These are phyloP conservation scores for Mycetomoellerius zeteki DNA, from an alignment of 1,140 invertebrate species.

Conservation along the genomic window DNA sequence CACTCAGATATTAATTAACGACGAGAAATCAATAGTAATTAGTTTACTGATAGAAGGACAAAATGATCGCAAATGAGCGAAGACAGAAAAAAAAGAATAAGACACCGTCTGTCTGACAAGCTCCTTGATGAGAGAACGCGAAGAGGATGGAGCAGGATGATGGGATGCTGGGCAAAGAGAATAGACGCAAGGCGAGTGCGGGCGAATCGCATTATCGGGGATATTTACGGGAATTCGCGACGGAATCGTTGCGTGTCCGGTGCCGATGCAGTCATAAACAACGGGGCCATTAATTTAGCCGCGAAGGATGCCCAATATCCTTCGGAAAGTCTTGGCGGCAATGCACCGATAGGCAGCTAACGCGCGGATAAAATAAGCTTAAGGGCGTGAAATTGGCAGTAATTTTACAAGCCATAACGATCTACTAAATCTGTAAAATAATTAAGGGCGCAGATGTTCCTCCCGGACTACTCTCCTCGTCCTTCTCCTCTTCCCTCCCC, in stretches of 20 bases:
- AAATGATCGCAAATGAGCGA: not conserved
- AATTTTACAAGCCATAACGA: slow-evolving; percentile 88
- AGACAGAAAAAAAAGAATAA: not conserved
- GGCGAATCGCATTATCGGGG: slow-evolving; percentile 74
- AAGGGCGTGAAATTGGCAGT: slow-evolving; percentile 87
- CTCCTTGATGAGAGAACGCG: not conserved
- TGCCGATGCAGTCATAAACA: slow-evolving; percentile 83
- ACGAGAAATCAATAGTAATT: slow-evolving; percentile 48
- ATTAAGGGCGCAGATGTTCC: slow-evolving; percentile 87
- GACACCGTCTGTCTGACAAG: slow-evolving; percentile 17
- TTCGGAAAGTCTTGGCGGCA: slow-evolving; percentile 75
- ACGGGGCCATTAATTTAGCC: slow-evolving; percentile 85
- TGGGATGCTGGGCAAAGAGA: not conserved
- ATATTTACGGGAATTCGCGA: slow-evolving; percentile 83
- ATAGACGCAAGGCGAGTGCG: not conserved
- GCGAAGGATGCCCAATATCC: slow-evolving; percentile 85
- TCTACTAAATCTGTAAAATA: slow-evolving; percentile 88
- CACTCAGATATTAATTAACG: slow-evolving; percentile 27
- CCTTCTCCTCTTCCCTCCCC: not conserved
- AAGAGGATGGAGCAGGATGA: not conserved
- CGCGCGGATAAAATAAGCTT: slow-evolving; percentile 85
- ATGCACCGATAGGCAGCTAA: slow-evolving; percentile 80
- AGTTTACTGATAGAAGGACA: not conserved
- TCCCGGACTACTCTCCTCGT: slow-evolving; percentile 48
- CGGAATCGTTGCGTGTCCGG: slow-evolving; percentile 85